phyloP scores from a whole-genome alignment of 1,140 invertebrate species.

The Caenorhabditis elegans region DNA sequence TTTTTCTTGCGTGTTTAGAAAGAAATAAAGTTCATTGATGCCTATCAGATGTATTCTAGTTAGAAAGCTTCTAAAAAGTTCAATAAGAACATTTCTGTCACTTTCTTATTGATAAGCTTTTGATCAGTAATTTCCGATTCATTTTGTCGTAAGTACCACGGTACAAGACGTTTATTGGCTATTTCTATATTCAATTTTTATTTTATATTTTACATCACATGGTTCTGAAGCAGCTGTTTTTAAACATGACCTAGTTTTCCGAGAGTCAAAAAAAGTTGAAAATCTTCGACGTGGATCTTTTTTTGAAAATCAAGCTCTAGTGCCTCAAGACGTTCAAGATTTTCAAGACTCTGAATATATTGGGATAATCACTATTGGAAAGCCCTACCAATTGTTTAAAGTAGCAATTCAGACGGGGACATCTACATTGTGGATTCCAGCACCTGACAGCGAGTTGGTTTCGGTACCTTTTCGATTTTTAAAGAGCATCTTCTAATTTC shows the following conservation, averaged over 20 bases:
- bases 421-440: background rate
- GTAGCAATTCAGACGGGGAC: background rate
- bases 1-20: background rate
- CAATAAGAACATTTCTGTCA: background rate
- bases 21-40: background rate
- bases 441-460: background rate
- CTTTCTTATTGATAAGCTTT: background rate
- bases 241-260: background rate
- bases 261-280: background rate
- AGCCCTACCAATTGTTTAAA: background rate
- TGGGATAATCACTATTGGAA: background rate
- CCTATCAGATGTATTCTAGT: background rate
- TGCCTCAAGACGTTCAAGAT: background rate
- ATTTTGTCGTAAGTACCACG: background rate
- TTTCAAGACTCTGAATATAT: background rate
- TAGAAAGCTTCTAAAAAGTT: background rate
- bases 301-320: background rate
- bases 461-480: background rate
- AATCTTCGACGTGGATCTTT: no score
- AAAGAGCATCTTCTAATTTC: background rate
- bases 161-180: background rate
- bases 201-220: no score
- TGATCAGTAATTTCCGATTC: background rate
- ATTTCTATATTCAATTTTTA: background rate
- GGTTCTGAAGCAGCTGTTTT: background rate